Conservation (phyloP, 2,888 invertebrate genomes). For the Eudemis profundana region DNA sequence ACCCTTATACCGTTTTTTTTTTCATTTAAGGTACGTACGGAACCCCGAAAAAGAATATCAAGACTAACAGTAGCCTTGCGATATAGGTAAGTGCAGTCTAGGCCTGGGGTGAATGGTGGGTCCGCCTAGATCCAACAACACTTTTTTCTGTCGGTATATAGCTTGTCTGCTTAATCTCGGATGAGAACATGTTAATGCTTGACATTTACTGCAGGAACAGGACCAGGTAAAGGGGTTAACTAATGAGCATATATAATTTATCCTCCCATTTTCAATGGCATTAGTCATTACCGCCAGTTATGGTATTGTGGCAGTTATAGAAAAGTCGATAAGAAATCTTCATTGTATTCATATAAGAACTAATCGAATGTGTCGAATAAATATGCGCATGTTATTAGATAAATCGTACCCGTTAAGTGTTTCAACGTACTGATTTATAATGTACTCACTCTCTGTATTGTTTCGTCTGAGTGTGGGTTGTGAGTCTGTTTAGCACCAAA, state of each 20-base stretch:
- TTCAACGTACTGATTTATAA: slow-evolving; percentile 54
- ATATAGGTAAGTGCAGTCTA: too few species aligned
- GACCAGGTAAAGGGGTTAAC: too few species aligned
- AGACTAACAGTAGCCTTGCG: too few species aligned
- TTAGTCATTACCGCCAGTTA: slow-evolving; percentile 47
- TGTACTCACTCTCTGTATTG: slow-evolving; percentile 69
- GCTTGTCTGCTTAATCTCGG: too few species aligned
- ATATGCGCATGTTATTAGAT: slow-evolving; percentile 58
- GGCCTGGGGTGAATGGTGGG: too few species aligned
- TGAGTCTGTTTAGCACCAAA: slow-evolving; percentile 45
- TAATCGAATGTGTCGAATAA: slow-evolving; percentile 63
- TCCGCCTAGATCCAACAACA: too few species aligned
- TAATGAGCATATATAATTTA: neutral
- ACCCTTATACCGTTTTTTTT: too few species aligned
- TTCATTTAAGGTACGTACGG: too few species aligned
- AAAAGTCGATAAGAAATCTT: slow-evolving; percentile 61
- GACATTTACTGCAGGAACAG: too few species aligned
- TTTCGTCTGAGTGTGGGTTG: slow-evolving; percentile 63
- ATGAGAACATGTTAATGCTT: too few species aligned
- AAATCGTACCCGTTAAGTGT: slow-evolving; percentile 55
- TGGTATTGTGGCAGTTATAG: slow-evolving; percentile 52
- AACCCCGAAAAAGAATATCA: too few species aligned
- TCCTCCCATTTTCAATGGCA: slow-evolving; percentile 5
- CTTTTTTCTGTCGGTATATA: too few species aligned
- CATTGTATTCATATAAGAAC: slow-evolving; percentile 73